Evolutionary conservation across 2,888 invertebrate genomes (phyloP).

Genomic region (Eustalomyia histrio): DNA sequence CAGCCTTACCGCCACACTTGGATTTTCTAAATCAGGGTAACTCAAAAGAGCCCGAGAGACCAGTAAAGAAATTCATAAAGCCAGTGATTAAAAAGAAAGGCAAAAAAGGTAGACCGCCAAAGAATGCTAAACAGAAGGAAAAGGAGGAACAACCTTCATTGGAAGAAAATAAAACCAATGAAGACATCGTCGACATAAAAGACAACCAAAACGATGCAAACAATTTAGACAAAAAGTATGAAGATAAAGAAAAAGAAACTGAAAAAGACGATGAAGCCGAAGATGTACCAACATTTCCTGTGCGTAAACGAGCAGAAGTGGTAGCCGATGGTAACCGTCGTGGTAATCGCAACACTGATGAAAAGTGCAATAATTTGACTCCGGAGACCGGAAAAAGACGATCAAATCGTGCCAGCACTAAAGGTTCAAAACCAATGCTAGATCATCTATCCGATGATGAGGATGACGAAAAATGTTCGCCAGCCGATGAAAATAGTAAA

Average conservation of each 20-base stretch:
- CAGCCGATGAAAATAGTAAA: slow-evolving; percentile 69
- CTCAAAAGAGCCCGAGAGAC: slow-evolving; percentile 70
- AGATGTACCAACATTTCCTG: slow-evolving; percentile 80
- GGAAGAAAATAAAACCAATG: slow-evolving; percentile 69
- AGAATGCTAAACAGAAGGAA: slow-evolving; percentile 72
- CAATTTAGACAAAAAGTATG: slow-evolving; percentile 7
- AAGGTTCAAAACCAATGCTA: slow-evolving; percentile 67
- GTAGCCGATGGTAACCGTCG: slow-evolving; percentile 76
- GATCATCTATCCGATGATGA: slow-evolving; percentile 70
- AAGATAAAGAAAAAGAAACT: slow-evolving; percentile 4
- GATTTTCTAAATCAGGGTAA: slow-evolving; percentile 83
- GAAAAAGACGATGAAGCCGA: slow-evolving; percentile 66
- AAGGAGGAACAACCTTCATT: slow-evolving; percentile 73
- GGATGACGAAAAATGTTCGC: slow-evolving; percentile 72
- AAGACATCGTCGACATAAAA: slow-evolving; percentile 65
- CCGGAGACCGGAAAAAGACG: slow-evolving; percentile 74
- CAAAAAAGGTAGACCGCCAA: slow-evolving; percentile 68
- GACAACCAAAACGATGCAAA: slow-evolving; percentile 34
- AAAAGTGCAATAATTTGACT: slow-evolving; percentile 69
- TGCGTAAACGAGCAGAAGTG: slow-evolving; percentile 81
- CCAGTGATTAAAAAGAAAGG: slow-evolving; percentile 65
- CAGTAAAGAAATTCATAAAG: slow-evolving; percentile 62
- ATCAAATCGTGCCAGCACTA: slow-evolving; percentile 73
- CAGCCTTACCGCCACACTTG: slow-evolving; percentile 85
- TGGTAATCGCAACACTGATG: slow-evolving; percentile 75